A percentile compares a stretch with the other conserved stretches of the same genome.
Conservation (phyloP, 1,140 invertebrate genomes). For the Melitaea cinxia region DNA sequence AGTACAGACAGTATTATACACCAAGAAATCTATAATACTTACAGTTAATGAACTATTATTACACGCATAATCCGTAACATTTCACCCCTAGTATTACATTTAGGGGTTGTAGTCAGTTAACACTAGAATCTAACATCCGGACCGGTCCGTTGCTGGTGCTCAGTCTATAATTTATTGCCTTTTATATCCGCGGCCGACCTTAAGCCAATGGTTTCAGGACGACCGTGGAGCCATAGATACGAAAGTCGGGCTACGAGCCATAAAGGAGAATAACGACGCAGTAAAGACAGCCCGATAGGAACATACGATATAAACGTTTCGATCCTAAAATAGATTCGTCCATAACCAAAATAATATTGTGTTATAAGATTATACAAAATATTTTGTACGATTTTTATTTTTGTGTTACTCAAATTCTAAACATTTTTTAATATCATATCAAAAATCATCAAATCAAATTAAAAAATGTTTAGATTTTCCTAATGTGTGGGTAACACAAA, state of each 20-base stretch:
- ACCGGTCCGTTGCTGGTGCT: background rate
- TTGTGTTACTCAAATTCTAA: too few species aligned
- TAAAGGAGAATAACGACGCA: slow-evolving; percentile 3
- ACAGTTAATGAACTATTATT: too few species aligned
- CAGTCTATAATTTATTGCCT: background rate
- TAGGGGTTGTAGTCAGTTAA: background rate
- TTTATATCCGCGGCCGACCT: slow-evolving; percentile 3
- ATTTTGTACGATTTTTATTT: too few species aligned
- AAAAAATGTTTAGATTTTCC: too few species aligned
- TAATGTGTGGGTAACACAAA: too few species aligned
- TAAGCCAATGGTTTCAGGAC: slow-evolving; percentile 2
- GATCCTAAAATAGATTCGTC: background rate
- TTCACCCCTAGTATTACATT: background rate
- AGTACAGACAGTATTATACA: too few species aligned
- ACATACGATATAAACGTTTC: background rate
- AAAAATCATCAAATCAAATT: too few species aligned
- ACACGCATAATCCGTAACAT: too few species aligned
- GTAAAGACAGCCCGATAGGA: slow-evolving; percentile 2
- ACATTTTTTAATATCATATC: too few species aligned
- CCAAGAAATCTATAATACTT: too few species aligned
- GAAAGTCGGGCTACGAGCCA: slow-evolving; percentile 4
- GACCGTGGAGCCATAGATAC: background rate
- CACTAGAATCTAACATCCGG: background rate
- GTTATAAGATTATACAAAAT: background rate
- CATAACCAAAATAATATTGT: background rate